Percentiles rank a stretch among this genome's conserved stretches.
These are phyloP conservation scores for Anagyrus pseudococci DNA, from an alignment of 2,888 invertebrate species.

Conservation along the genomic window DNA sequence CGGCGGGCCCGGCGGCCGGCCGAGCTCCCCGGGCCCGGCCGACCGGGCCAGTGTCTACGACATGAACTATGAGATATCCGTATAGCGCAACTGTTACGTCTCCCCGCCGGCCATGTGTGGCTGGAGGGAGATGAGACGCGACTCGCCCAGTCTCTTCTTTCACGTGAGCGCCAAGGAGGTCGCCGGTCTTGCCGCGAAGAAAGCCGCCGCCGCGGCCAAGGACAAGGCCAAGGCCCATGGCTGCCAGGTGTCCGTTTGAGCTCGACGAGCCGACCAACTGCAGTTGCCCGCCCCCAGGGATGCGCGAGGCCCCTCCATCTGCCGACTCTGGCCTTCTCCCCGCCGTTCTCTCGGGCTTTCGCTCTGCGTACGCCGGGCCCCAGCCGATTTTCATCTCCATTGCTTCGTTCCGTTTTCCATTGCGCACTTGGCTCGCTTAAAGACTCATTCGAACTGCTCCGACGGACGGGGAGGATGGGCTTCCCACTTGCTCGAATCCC, in stretches of 20 bases:
- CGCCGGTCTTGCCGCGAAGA: constrained; percentile 42
- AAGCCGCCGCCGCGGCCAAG: constrained; percentile 10
- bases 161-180: constrained; percentile 44
- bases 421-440: too few species aligned
- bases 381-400: too few species aligned
- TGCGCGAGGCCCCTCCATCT: too few species aligned
- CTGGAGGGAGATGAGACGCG: constrained; percentile 53
- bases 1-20: constrained; percentile 48
- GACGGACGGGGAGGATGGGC: too few species aligned
- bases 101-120: constrained; percentile 51
- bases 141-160: constrained; percentile 45
- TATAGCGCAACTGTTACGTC: constrained; percentile 69
- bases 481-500: too few species aligned
- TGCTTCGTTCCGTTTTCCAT: too few species aligned
- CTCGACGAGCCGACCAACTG: too few species aligned
- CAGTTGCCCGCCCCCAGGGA: too few species aligned
- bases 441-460: too few species aligned
- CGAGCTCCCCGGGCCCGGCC: constrained; percentile 70
- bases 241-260: constrained; percentile 35
- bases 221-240: constrained; percentile 20
- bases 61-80: constrained; percentile 95
- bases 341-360: too few species aligned
- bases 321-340: too few species aligned
- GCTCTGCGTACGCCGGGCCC: too few species aligned
- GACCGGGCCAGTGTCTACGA: constrained; percentile 91